Base-by-base conservation (phyloP, 92 coral and sea anemone species). In the Porites lobata region DNA sequence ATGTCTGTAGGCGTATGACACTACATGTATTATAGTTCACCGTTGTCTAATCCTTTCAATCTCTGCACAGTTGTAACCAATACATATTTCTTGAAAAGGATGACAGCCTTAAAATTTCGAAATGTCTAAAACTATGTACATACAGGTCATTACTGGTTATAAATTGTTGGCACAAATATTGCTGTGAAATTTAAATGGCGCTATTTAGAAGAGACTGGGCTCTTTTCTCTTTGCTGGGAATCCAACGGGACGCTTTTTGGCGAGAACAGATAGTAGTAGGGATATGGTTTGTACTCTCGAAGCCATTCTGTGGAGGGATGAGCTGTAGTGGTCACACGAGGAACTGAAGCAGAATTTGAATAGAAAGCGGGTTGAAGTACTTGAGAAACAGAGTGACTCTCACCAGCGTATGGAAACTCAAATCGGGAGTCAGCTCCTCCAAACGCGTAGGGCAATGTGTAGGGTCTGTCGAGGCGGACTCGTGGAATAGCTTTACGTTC, bases 281-380 rank as follows among this genome's bases (percentile, higher is more conserved):
- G 87, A 10, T 73, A 84, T 9, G 81, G 80, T 54, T 84, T 84
- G 77, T 84, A 84, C 13, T 84, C 87, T 20, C 50, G 76, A 47
- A 84, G 87, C 80, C 87, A 84, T 47, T 74, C 80, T 6, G 74
- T 73, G 2, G 87, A 63, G 4, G 80, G 13, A 43, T 75, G 80
- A 9, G 50, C 14, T 4, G 63, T 13, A 24, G 72, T 1, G 32
- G 51, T 51, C 32, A 62, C 32, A 13, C 51, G n/a, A 1, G 87
- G 80, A 12, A 52, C 63, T 64, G 26, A 26, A 1, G 47, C 74
- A 75, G 80, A 50, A 47, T 29, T 80, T n/a, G 85, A 0, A 4
- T 38, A 14, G 1, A 73, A 65, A 4, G 78, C 69, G 6, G 86
- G 13, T 38, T 6, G 19, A 32, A 70, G 24, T 7, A 52, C 73